Percentiles rank a stretch among this genome's conserved stretches.
Evolutionary conservation across 2,888 invertebrate genomes (phyloP).

Genomic region (Cephus rjabovi): DNA sequence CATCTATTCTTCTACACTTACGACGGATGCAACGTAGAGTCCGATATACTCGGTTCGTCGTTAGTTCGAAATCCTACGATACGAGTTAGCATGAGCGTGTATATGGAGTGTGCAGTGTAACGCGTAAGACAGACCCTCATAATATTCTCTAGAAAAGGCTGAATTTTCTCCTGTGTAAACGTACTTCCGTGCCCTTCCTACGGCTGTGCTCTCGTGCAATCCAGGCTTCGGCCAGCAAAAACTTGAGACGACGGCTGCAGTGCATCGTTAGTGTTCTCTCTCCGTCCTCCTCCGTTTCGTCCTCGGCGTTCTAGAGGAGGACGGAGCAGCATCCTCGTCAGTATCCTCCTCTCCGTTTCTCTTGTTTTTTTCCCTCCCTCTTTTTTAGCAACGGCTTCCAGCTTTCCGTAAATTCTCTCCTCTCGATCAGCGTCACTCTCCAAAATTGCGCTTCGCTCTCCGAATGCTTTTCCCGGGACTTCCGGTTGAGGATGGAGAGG

Average conservation of each 20-base stretch:
- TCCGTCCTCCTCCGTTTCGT: conserved; percentile 35
- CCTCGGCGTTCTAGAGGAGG: conserved; percentile 13
- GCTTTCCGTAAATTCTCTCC: conserved; percentile 21
- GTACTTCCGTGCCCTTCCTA: conserved; percentile 16
- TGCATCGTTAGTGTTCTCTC: conserved; percentile 56
- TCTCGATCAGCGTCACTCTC: background rate
- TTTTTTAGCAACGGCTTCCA: conserved; percentile 19
- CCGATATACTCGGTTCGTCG: no score
- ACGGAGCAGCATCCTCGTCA: no score
- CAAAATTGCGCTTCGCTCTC: background rate
- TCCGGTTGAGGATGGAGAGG: no score
- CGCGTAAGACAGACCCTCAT: no score
- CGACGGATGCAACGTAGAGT: no score
- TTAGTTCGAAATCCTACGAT: no score
- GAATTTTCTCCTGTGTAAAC: no score
- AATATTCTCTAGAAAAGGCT: no score
- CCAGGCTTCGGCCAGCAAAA: conserved; percentile 36
- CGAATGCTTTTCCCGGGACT: no score
- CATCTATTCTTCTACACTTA: no score
- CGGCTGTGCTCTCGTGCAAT: conserved; percentile 35
- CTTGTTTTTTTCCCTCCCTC: conserved; percentile 15
- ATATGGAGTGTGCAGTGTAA: no score
- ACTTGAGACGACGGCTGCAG: conserved; percentile 46
- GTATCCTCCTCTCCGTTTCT: conserved; percentile 17
- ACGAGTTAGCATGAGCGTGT: no score